phyloP scores from a whole-genome alignment of 2,113 vertebrate genomes.

The Catharus minimus region DNA sequence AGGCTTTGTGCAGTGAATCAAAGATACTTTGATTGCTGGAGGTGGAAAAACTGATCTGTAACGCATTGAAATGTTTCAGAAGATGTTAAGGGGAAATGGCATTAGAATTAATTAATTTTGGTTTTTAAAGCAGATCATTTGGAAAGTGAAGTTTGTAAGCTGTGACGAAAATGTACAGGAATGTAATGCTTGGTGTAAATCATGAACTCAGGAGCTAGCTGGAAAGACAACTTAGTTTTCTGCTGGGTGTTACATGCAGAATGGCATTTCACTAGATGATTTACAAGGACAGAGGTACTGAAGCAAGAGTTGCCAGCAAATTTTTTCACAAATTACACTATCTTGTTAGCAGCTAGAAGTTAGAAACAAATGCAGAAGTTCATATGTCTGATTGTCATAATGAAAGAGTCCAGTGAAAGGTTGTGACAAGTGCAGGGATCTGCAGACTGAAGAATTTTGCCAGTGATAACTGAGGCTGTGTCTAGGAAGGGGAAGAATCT shows the following conservation, averaged over 20 bases:
- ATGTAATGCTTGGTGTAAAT: background rate
- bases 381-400: background rate
- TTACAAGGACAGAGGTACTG: background rate
- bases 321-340: background rate
- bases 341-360: background rate
- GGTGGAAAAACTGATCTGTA: background rate
- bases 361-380: background rate
- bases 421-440: background rate
- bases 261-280: background rate
- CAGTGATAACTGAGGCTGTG: background rate
- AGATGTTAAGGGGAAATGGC: background rate
- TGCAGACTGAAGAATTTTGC: slow-evolving; percentile 15
- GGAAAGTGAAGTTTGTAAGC: background rate
- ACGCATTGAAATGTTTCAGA: background rate
- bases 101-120: background rate
- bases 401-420: background rate
- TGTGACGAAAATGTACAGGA: background rate
- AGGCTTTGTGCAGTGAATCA: background rate
- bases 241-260: background rate
- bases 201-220: background rate
- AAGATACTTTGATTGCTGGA: background rate
- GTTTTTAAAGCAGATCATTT: background rate
- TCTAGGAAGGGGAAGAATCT: background rate
- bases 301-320: background rate
- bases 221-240: background rate